Evolutionary conservation across 2,888 invertebrate genomes (phyloP), one percentile per base, ranked within the genome.

Genomic region (Callyntrura sp.): DNA sequence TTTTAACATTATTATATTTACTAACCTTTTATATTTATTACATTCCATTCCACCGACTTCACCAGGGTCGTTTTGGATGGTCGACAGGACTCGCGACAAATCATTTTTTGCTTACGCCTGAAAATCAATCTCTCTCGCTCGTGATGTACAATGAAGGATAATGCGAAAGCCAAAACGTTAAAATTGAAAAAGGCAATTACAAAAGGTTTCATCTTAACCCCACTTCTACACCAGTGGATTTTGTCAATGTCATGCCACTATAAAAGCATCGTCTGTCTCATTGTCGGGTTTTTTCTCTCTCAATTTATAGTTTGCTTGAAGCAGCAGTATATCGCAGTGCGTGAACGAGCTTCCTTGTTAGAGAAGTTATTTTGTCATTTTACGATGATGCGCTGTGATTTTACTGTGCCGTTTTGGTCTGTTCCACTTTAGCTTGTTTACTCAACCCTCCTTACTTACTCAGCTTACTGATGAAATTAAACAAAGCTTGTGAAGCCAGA

Each of bases 111-210:
- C 14, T 12, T 28, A n/a, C 11, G 28, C 20, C 20, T 23, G 8
- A 28, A 28, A 51, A 51, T 2, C 9, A 2, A 51, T 1, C 12
- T 12, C n/a, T n/a, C 51, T 14, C 14, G 51, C 51, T 51, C 9
- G 14, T 1, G 14, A 23, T 60, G 60, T 8, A 2, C 60, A 28
- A 65, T 28, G 28, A 5, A 28, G 65, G 12, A 28, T 8, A 14
- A 65, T 65, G 14, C 28, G 4, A 35, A 28, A 65, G 14, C 28
- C 12, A 35, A 28, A 65, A 65, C 65, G 65, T 65, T 25, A 65
- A 65, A 28, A 65, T 65, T 65, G 65, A 65, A 65, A 65, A 65
- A 65, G 28, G 65, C 65, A 65, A 65, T 65, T 65, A 65, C 25
- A 65, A 65, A 65, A 25, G 35, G 35, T 35, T 9, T 28, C 65